Percentiles rank a stretch among this genome's conserved stretches.
Conservation (phyloP, 1,140 invertebrate species). For the Mactra quadrangularis region DNA sequence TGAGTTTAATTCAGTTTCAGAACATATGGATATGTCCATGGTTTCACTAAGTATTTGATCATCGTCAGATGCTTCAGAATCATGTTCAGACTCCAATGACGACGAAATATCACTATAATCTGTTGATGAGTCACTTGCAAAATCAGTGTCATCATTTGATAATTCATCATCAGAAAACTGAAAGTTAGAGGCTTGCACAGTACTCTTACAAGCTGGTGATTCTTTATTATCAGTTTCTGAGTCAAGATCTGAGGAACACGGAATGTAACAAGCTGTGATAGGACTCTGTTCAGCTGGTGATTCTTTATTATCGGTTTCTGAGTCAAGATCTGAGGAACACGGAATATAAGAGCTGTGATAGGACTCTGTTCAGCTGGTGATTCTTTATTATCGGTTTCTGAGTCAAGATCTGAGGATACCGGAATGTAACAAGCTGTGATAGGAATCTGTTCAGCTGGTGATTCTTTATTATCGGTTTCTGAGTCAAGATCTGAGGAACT, state of each 20-base stretch:
- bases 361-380: neutral
- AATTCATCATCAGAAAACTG: slow-evolving; percentile 18
- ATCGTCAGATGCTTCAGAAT: slow-evolving; percentile 31
- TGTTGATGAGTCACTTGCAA: slow-evolving; percentile 26
- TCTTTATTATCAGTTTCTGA: slow-evolving; percentile 6
- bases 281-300: neutral
- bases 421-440: too few relatives aligned
- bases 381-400: slow-evolving; percentile 14
- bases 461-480: too few relatives aligned
- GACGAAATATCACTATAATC: slow-evolving; percentile 21
- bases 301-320: too few relatives aligned
- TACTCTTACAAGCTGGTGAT: neutral
- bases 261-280: too few relatives aligned
- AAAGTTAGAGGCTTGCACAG: neutral
- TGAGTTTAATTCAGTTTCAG: slow-evolving; percentile 15
- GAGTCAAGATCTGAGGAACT: neutral
- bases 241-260: too few relatives aligned
- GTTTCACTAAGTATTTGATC: slow-evolving; percentile 10
- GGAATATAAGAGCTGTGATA: neutral
- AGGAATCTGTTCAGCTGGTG: neutral
- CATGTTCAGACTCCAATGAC: slow-evolving; percentile 18
- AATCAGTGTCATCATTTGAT: slow-evolving; percentile 18
- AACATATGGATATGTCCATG: slow-evolving; percentile 19
- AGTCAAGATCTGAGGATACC: too few relatives aligned
- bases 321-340: slow-evolving; percentile 15